Evolutionary conservation across 2,797 vertebrate species (phyloP).

Genomic region (Meda fulgida): DNA sequence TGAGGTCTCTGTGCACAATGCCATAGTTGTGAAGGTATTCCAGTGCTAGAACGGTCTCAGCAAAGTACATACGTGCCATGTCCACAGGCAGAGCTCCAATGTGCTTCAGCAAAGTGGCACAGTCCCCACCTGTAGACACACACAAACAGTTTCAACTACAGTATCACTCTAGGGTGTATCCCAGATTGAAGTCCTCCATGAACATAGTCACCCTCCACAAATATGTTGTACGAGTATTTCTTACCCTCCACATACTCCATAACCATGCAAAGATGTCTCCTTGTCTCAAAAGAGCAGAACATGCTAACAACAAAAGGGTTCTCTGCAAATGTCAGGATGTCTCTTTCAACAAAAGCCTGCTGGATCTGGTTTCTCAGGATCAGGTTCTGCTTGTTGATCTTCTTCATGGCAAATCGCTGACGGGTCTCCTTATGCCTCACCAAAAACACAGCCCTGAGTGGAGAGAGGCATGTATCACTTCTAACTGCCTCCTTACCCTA

Average conservation of each 20-base stretch:
- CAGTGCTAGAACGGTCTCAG: conserved; percentile 92
- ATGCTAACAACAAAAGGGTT: conserved; percentile 98
- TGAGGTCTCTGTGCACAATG: conserved; percentile 96
- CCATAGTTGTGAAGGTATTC: conserved; percentile 98
- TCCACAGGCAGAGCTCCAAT: conserved; percentile 94
- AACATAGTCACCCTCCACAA: background rate
- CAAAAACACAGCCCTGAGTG: conserved; percentile 87
- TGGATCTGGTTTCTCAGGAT: conserved; percentile 97
- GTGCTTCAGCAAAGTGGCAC: conserved; percentile 94
- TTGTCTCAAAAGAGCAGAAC: conserved; percentile 97
- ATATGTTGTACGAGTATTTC: conserved; percentile 5
- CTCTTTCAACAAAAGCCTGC: conserved; percentile 95
- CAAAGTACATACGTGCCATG: conserved; percentile 96
- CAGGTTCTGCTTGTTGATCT: conserved; percentile 98
- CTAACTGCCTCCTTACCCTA: background rate
- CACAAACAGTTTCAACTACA: background rate
- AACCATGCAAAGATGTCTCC: conserved; percentile 96
- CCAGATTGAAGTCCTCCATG: background rate
- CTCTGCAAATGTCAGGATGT: conserved; percentile 95
- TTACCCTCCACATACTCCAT: conserved; percentile 98
- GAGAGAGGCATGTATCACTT: background rate
- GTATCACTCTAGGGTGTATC: background rate
- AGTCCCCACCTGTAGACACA: conserved; percentile 86
- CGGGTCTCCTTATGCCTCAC: conserved; percentile 92
- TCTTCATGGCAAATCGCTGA: conserved; percentile 98